Evolutionary conservation across 1,140 invertebrate species (phyloP).

Genomic region (Drusus annulatus): DNA sequence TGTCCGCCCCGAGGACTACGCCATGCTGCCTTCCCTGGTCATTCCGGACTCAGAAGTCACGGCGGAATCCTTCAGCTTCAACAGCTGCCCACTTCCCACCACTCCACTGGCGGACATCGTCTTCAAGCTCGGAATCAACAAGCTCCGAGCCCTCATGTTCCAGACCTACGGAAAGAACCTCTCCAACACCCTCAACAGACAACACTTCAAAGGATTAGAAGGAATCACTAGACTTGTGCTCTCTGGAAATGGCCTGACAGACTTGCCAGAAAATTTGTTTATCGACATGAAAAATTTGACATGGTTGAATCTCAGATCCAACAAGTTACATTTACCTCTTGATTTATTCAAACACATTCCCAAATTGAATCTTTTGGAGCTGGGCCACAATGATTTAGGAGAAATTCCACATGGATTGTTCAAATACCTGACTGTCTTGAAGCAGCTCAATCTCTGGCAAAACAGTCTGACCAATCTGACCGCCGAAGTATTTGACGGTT

Average conservation of each 20-base stretch:
- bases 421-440: constrained; percentile 72
- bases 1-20: constrained; percentile 42
- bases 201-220: constrained; percentile 72
- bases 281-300: constrained; percentile 72
- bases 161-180: constrained; percentile 67
- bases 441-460: constrained; percentile 75
- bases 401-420: constrained; percentile 74
- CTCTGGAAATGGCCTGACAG: constrained; percentile 68
- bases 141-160: constrained; percentile 67
- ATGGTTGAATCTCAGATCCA: constrained; percentile 74
- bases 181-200: constrained; percentile 67
- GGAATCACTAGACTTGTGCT: constrained; percentile 69
- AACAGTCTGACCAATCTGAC: constrained; percentile 75
- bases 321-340: constrained; percentile 73
- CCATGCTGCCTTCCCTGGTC: constrained; percentile 40
- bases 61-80: constrained; percentile 63
- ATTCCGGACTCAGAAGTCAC: constrained; percentile 16
- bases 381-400: constrained; percentile 75
- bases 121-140: constrained; percentile 65
- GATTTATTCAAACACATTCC: constrained; percentile 72
- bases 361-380: constrained; percentile 74
- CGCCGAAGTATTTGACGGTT: constrained; percentile 73
- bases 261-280: constrained; percentile 74
- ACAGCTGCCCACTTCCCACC: constrained; percentile 67
- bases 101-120: constrained; percentile 67